phyloP scores from a whole-genome alignment of 2,797 vertebrate species.

The Aplochiton taeniatus region DNA sequence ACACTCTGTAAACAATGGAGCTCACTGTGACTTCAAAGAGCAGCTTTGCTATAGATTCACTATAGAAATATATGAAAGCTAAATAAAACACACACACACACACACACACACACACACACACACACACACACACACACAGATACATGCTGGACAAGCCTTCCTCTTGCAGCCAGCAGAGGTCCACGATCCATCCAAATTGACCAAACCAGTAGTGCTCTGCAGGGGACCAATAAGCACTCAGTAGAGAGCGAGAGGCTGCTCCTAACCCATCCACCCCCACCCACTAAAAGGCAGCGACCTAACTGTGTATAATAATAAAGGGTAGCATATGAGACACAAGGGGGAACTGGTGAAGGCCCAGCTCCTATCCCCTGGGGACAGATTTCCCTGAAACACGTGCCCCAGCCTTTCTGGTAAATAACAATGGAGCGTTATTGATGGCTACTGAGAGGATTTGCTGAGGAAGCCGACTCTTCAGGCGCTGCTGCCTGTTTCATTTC shows the following conservation, averaged over 20 bases:
- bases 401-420: conserved; percentile 38
- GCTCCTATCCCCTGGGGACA: conserved; percentile 52
- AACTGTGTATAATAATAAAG: conserved; percentile 57
- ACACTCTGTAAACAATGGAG: too few relatives aligned
- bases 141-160: too few relatives aligned
- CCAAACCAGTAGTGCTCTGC: not conserved
- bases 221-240: not conserved
- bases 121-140: too few relatives aligned
- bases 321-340: conserved; percentile 53
- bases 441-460: conserved; percentile 23
- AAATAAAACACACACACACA: too few relatives aligned
- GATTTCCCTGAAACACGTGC: conserved; percentile 38
- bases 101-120: too few relatives aligned
- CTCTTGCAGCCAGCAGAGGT: too few relatives aligned
- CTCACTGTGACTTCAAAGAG: too few relatives aligned
- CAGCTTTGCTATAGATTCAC: too few relatives aligned
- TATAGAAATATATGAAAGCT: too few relatives aligned
- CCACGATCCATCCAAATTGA: too few relatives aligned
- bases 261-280: not conserved
- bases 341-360: conserved; percentile 44
- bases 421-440: conserved; percentile 47
- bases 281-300: conserved; percentile 44
- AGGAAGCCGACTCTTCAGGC: conserved; percentile 33
- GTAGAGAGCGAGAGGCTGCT: too few relatives aligned
- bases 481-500: conserved; percentile 45